phyloP scores from a whole-genome alignment of 2,888 invertebrate species.

The Andrena bucephala region DNA sequence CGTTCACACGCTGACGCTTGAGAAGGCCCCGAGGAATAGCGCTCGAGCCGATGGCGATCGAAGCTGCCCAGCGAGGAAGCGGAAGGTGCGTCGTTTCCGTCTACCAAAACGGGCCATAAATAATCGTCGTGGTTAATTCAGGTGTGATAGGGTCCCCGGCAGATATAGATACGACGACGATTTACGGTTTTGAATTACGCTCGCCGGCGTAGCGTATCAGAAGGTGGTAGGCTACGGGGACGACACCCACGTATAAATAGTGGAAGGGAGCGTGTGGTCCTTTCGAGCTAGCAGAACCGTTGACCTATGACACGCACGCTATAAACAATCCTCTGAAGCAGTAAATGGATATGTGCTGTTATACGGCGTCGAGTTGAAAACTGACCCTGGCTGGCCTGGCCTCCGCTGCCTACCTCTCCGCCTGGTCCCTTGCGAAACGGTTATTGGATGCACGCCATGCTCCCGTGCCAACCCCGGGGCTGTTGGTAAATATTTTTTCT shows the following conservation, averaged over 20 bases:
- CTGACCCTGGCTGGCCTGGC: conserved; percentile 60
- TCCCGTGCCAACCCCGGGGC: conserved; percentile 67
- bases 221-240: conserved; percentile 41
- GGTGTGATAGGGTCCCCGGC: conserved; percentile 43
- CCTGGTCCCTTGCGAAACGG: conserved; percentile 68
- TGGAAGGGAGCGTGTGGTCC: conserved; percentile 65
- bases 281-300: conserved; percentile 61
- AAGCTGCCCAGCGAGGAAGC: background rate
- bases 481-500: conserved; percentile 73
- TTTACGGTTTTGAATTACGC: conserved; percentile 47
- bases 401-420: conserved; percentile 22
- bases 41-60: background rate
- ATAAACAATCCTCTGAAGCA: conserved; percentile 80
- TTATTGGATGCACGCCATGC: conserved; percentile 76
- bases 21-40: background rate
- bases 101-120: conserved; percentile 36
- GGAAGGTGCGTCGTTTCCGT: conserved; percentile 23
- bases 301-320: conserved; percentile 82
- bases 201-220: conserved; percentile 44
- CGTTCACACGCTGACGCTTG: background rate
- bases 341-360: conserved; percentile 79
- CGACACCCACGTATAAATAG: conserved; percentile 63
- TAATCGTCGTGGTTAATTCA: conserved; percentile 52
- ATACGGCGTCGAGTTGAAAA: conserved; percentile 78
- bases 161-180: conserved; percentile 46